These are phyloP conservation scores for Heliocidaris erythrogramma DNA, from an alignment of 35 echinoderm and acorn worm species.

Conservation along the genomic window DNA sequence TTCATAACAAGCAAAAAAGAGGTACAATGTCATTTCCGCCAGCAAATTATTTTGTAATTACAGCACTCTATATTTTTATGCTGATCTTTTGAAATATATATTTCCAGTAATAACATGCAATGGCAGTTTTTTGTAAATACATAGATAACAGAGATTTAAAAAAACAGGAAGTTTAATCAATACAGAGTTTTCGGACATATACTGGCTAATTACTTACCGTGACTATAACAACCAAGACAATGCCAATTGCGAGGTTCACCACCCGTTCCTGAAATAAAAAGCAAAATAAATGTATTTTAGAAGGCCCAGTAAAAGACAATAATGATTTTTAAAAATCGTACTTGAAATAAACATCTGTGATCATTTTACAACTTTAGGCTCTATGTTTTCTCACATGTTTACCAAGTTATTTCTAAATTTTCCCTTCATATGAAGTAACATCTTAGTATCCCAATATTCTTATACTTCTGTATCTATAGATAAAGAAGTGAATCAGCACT, in stretches of 20 bases:
- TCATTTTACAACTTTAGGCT: neutral
- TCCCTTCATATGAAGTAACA: neutral
- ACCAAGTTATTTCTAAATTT: neutral
- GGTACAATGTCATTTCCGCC: too few relatives aligned
- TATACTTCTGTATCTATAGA: neutral
- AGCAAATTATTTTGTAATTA: too few relatives aligned
- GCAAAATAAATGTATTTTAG: neutral
- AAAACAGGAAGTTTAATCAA: neutral
- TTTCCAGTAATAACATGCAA: neutral
- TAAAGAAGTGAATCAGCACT: neutral
- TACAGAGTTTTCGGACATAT: neutral
- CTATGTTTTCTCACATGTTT: neutral
- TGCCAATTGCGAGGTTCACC: constrained; percentile 39
- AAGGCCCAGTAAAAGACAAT: neutral
- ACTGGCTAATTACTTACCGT: constrained; percentile 10
- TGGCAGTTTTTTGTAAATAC: neutral
- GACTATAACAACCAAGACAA: constrained; percentile 29
- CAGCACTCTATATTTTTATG: neutral
- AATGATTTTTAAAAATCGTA: neutral
- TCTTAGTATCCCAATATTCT: too few relatives aligned
- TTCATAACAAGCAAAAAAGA: too few relatives aligned
- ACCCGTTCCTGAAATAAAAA: constrained; percentile 33
- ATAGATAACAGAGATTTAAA: neutral
- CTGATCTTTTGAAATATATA: neutral
- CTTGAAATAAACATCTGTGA: neutral